Base-by-base conservation (phyloP, 2,113 vertebrate genomes). In the Uropsilus gracilis region DNA sequence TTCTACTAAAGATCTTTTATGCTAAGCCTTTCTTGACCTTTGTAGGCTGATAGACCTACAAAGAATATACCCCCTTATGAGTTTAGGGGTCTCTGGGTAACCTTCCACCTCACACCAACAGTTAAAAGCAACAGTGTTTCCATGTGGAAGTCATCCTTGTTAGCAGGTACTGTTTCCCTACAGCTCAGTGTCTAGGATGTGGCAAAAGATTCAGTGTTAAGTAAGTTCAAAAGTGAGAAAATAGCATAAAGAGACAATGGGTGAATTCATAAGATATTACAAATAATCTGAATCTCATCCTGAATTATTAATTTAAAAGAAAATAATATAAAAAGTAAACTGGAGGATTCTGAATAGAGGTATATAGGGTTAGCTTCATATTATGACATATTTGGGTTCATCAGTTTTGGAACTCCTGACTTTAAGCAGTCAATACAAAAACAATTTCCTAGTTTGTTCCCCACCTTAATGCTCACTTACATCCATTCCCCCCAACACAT, bases 151-250 rank as follows among this genome's bases (percentile, higher is more conserved):
- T n/a, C n/a, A n/a, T n/a, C n/a, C n/a, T n/a, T n/a, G n/a, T n/a
- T 1, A 46, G 9, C 6, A 24, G 39, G 6, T 22, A 0, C 22
- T 14, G 1, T 30, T 30, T 73, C 4, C 30, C 20, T 28, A 22
- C 24, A 72, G 55, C 4, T 4, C 2, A 68, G 55, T 53, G 44
- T 1, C 39, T 55, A 24, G 26, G 6, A 28, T 8, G 2, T 1
- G 55, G 6, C 34, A n/a, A 86, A 37, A 24, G 24, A 14, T 14
- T 80, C 34, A 57, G 8, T 53, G 55, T 73, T 0, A 2, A 87
- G 16, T n/a, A 77, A 26, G 34, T 73, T 55, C 26, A 63, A 82
- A 94, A 3, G 1, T 26, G n/a, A 71, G 26, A 42, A 30, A 69
- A 48, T 39, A 5, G 80, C 72, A 69, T 57, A 68, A 68, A 48